A percentile compares a stretch with the other conserved stretches of the same genome.
Evolutionary conservation across 2,888 invertebrate species (phyloP).

Genomic region (Spisula subtruncata): DNA sequence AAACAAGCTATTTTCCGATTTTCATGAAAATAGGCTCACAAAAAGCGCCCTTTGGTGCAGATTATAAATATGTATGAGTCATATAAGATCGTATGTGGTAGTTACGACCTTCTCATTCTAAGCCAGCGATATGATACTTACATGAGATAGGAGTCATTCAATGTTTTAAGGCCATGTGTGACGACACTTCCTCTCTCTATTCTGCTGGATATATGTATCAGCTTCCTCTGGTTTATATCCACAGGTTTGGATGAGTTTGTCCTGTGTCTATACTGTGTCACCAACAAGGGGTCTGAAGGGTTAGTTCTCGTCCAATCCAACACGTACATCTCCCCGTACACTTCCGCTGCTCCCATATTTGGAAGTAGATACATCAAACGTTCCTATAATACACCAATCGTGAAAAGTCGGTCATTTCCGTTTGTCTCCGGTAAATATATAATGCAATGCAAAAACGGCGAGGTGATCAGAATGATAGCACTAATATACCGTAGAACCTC

Average conservation of each 20-base stretch:
- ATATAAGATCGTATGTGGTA: too few species aligned
- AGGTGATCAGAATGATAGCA: too few species aligned
- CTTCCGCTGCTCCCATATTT: slow-evolving; percentile 31
- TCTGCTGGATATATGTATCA: slow-evolving; percentile 47
- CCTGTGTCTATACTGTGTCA: slow-evolving; percentile 33
- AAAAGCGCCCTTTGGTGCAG: too few species aligned
- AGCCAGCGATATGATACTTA: slow-evolving; percentile 24
- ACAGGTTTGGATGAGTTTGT: slow-evolving; percentile 36
- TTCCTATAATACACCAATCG: neutral
- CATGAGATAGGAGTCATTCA: slow-evolving; percentile 31
- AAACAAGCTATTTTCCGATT: too few species aligned
- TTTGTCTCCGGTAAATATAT: too few species aligned
- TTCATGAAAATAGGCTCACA: too few species aligned
- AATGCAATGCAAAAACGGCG: too few species aligned
- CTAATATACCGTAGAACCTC: too few species aligned
- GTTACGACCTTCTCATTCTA: too few species aligned
- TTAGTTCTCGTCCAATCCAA: slow-evolving; percentile 48
- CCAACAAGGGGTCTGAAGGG: neutral
- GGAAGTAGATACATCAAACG: slow-evolving; percentile 34
- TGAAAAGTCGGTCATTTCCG: too few species aligned
- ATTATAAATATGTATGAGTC: too few species aligned
- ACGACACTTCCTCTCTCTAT: slow-evolving; percentile 53
- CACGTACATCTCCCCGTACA: slow-evolving; percentile 43
- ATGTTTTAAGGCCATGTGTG: slow-evolving; percentile 45
- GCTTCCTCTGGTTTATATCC: slow-evolving; percentile 52